These are phyloP conservation scores for Notocelia uddmanniana DNA, from an alignment of 2,888 invertebrate genomes.

Conservation along the genomic window DNA sequence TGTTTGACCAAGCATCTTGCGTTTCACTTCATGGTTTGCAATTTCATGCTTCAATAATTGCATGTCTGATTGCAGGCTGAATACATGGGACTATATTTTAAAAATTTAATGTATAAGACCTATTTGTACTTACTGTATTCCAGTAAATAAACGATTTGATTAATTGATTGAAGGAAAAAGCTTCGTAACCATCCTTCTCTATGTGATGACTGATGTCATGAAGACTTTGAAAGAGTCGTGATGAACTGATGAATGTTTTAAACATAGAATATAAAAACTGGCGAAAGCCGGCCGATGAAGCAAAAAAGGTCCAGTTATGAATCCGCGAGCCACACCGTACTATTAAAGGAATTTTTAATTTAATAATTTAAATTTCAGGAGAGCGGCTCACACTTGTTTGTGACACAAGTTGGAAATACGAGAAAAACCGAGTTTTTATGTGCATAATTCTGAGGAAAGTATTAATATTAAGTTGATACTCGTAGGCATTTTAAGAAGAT, in stretches of 20 bases:
- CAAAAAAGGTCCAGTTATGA: slow-evolving; percentile 44
- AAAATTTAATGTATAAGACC: no score
- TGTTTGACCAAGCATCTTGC: no score
- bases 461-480: not conserved
- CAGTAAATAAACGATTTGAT: no score
- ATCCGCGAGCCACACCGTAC: slow-evolving; percentile 53
- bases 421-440: slow-evolving; percentile 45
- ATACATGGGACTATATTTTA: no score
- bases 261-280: slow-evolving; percentile 7
- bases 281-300: not conserved
- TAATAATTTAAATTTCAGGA: slow-evolving; percentile 59
- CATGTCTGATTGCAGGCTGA: no score
- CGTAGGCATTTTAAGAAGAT: not conserved
- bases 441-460: slow-evolving; percentile 3
- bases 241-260: not conserved
- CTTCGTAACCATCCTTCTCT: no score
- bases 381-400: slow-evolving; percentile 50
- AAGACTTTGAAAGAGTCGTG: not conserved
- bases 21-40: no score
- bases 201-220: no score
- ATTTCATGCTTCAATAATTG: no score
- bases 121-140: no score
- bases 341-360: slow-evolving; percentile 57
- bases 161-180: no score
- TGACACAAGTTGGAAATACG: slow-evolving; percentile 47